These are phyloP conservation scores for Illadopsis cleaveri DNA, from an alignment of 2,113 vertebrate species.

Conservation along the genomic window DNA sequence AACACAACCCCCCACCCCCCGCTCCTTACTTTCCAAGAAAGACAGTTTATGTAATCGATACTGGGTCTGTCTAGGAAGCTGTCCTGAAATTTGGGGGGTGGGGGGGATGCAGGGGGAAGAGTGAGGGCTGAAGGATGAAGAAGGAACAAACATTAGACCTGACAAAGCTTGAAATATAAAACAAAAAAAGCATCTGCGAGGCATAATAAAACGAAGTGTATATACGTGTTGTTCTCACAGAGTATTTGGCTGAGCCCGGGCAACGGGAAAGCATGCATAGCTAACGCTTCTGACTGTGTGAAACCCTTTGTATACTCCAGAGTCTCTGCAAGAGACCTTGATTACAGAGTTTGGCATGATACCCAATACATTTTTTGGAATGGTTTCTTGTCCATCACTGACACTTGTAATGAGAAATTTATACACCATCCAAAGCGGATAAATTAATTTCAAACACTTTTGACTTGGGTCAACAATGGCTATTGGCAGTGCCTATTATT, in stretches of 20 bases:
- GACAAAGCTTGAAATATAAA: conserved; percentile 79
- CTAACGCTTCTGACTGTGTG: conserved; percentile 90
- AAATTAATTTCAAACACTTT: conserved; percentile 95
- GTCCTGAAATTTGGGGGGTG: neutral
- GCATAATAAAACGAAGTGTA: conserved; percentile 83
- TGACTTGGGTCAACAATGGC: conserved; percentile 84
- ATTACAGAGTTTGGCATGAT: conserved; percentile 88
- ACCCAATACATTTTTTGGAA: conserved; percentile 84
- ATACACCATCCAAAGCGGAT: conserved; percentile 87
- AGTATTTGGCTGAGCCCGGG: conserved; percentile 85
- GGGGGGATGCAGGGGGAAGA: neutral
- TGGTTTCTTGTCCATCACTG: conserved; percentile 84
- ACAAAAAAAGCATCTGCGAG: conserved; percentile 79
- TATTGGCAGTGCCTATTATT: conserved; percentile 85
- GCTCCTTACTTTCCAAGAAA: conserved; percentile 72
- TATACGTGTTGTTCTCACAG: conserved; percentile 84
- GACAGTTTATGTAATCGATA: conserved; percentile 64
- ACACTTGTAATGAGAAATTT: conserved; percentile 90
- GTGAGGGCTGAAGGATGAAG: neutral
- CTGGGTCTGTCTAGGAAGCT: conserved; percentile 65
- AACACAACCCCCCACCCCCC: neutral
- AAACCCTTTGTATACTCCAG: conserved; percentile 85
- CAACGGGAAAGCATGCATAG: conserved; percentile 97
- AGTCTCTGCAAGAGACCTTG: conserved; percentile 84
- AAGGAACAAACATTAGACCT: conserved; percentile 60